phyloP scores from a whole-genome alignment of 2,888 invertebrate species.

The Ethmia dodecea region DNA sequence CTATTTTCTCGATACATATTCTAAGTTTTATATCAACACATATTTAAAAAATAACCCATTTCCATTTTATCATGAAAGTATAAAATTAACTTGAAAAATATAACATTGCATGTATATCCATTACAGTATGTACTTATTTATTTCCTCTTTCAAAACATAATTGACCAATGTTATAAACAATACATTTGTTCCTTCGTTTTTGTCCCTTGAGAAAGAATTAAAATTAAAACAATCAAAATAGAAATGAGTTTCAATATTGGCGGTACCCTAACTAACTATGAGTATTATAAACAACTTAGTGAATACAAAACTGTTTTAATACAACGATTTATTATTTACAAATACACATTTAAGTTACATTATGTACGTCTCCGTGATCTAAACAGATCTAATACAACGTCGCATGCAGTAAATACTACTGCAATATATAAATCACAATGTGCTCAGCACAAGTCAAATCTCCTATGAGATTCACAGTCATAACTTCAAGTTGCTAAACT shows the following conservation, averaged over 20 bases:
- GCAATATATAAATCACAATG: conserved; percentile 29
- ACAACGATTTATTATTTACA: conserved; percentile 62
- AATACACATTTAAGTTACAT: conserved; percentile 22
- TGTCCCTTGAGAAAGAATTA: not conserved
- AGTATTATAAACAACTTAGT: conserved; percentile 63
- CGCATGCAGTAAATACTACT: conserved; percentile 29
- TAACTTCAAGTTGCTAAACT: conserved; percentile 62
- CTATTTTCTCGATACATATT: not conserved
- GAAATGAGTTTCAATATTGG: conserved; percentile 32
- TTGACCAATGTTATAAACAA: too few species aligned
- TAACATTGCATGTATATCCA: too few species aligned
- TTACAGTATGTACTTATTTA: too few species aligned
- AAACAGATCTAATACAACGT: conserved; percentile 19
- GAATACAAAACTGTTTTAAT: conserved; percentile 43
- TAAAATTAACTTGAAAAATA: not conserved
- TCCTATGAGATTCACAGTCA: conserved; percentile 29
- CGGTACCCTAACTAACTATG: conserved; percentile 50
- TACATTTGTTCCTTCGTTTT: too few species aligned
- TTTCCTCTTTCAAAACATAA: too few species aligned
- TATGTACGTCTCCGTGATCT: conserved; percentile 15
- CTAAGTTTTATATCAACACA: too few species aligned
- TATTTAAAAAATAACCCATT: conserved; percentile 3
- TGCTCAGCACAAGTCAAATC: conserved; percentile 32
- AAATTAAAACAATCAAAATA: conserved; percentile 2
- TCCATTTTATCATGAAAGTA: conserved; percentile 4